Base-by-base conservation (phyloP, 37 sponge, comb jelly and placozoan genomes). In the Haliclona indistincta region DNA sequence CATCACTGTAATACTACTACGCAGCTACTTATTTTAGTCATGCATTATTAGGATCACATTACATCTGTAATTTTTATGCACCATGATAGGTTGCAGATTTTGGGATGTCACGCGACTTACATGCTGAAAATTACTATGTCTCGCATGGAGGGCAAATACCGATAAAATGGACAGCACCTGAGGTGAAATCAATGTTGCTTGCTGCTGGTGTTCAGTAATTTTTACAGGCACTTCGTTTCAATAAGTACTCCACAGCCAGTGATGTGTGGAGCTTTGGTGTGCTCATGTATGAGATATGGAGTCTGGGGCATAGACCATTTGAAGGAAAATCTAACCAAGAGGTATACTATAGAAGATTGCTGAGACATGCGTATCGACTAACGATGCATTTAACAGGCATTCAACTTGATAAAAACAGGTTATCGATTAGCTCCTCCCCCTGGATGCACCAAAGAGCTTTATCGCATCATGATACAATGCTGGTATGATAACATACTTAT, bases 251-350 rank as follows among this genome's bases (percentile, higher is more conserved):
- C 26, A 58, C 23, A 23, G 60, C 60, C 23, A 58, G 60, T 58
- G 60, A 58, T 58, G 60, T 58, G 23, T 58, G 60, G 60, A 58
- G 60, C n/a, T 58, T n/a, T 58, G 60, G 60, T 11, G 60, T 58
- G 7, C 25, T 58, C 25, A n/a, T 78, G 78, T 78, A 78, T 54
- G 78, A 78, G 56, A 78, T 78, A 78, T 82, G 83, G 83, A 74
- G 75, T 67, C 68, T 82, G 1, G 83, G 83, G 56, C 83, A 82
- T 55, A 82, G 73, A 64, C 83, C 83, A 26, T 82, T 82, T 56
- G 83, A 82, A 42, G 34, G n/a, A 19, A 42, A 56, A 35, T 64
- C 75, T 20, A 82, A 82, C 58, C 39, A 15, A 26, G 54, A 81
- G 70, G 81, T 79, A 56, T 51, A 38, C 19, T 13, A 3, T 8